Base-by-base conservation (phyloP, 2,888 invertebrate genomes). In the Pachymerium ferrugineum region DNA sequence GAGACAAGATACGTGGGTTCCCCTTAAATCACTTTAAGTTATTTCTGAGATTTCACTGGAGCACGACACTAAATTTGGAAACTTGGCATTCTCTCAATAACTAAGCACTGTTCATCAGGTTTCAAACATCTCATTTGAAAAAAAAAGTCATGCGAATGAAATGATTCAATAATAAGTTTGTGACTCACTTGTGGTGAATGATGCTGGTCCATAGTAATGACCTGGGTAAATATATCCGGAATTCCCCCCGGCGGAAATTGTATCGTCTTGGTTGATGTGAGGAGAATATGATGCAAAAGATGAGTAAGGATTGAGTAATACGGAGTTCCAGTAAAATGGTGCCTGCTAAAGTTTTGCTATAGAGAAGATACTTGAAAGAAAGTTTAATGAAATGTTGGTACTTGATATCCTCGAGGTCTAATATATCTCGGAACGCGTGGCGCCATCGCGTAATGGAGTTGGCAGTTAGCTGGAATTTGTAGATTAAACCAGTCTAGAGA, bases 391-490 rank as follows among this genome's bases (percentile, higher is more conserved):
- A 4, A 12, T 8, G 38, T 8, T 8, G 8, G 22, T 47, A 47
- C 47, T 16, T 47, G n/a, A 16, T 47, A 47, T 6, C 47, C 16
- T 47, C 12, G 16, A 4, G 47, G 47, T 47, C 47, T 8, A 47
- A 4, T n/a, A 22, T 47, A 47, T 6, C 47, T 47, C n/a, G 47
- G 47, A 19, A 47, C 47, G 8, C 5, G 47, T 47, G 47, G 47
- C 47, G 47, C 47, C 47, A 47, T 47, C 29, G 68, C n/a, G 68
- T 68, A 25, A n/a, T 68, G 25, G n/a, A 68, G 4, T 68, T 68
- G 68, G 68, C 68, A 68, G 25, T 25, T 68, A 12, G 68, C 68
- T 3, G 68, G 68, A 68, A 68, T 68, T 68, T 25, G 28, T 68
- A 22, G 68, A 25, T 68, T 68, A n/a, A 19, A 68, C 68, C 68